Evolutionary conservation across 2,113 vertebrate species (phyloP).

Genomic region (Bettongia penicillata): DNA sequence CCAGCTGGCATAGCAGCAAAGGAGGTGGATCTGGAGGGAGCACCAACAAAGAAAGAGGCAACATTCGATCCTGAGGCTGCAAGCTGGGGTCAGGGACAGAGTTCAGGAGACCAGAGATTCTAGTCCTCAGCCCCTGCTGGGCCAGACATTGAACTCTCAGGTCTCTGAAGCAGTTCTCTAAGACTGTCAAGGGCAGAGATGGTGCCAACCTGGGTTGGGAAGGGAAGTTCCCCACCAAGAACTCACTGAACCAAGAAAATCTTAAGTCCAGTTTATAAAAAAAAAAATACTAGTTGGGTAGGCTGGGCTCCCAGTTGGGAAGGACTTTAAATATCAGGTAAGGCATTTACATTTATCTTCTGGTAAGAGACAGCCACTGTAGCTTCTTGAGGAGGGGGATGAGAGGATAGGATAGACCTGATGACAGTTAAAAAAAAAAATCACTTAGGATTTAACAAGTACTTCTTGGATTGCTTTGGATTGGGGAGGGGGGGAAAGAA

Average conservation of each 20-base stretch:
- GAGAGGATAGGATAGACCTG: neutral
- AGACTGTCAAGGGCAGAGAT: neutral
- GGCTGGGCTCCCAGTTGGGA: neutral
- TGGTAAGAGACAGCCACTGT: neutral
- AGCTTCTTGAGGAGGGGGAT: neutral
- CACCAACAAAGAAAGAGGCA: no score
- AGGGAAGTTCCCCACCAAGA: neutral
- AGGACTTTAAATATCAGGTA: neutral
- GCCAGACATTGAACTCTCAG: no score
- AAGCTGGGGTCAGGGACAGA: neutral
- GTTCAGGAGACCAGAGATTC: neutral
- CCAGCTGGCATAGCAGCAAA: neutral
- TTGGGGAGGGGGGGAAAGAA: neutral
- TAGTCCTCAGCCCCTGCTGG: no score
- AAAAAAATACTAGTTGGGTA: neutral
- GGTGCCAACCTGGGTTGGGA: neutral
- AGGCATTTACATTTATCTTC: neutral
- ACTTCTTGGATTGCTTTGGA: neutral
- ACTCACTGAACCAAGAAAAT: neutral
- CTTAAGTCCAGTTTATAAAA: neutral
- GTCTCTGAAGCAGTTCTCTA: neutral
- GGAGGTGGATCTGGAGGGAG: neutral
- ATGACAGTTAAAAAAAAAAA: neutral
- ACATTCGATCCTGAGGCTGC: no score
- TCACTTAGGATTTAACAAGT: neutral